A percentile compares a stretch with the other conserved stretches of the same genome.
Evolutionary conservation across 2,797 vertebrate genomes (phyloP).

Genomic region (Petrocephalus sullivani): DNA sequence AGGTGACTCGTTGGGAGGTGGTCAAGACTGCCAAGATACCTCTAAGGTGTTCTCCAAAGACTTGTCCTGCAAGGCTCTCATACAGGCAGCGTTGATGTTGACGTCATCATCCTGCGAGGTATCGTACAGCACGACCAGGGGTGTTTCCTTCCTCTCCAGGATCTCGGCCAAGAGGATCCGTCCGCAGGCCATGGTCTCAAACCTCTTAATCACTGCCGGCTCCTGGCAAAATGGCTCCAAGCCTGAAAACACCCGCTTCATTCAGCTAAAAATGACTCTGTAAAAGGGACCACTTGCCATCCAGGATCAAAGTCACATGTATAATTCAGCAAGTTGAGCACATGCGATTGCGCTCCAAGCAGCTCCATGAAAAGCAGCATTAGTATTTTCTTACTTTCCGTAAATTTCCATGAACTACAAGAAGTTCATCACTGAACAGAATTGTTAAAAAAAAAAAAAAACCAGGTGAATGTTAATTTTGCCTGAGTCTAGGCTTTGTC

Average conservation of each 20-base stretch:
- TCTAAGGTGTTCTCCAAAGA: constrained; percentile 74
- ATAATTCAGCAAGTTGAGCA: not conserved
- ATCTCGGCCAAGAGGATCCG: constrained; percentile 86
- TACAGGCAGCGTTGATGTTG: constrained; percentile 79
- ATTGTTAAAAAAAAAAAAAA: not conserved
- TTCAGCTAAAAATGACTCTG: not conserved
- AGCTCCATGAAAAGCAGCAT: not conserved
- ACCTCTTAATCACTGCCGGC: constrained; percentile 61
- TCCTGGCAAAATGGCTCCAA: constrained; percentile 76
- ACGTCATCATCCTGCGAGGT: constrained; percentile 85
- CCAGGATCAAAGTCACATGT: not conserved
- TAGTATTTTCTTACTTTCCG: not conserved
- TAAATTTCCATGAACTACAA: not conserved
- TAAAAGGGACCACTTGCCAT: not conserved
- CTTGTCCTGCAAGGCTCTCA: constrained; percentile 73
- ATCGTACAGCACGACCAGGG: constrained; percentile 79
- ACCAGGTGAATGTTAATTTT: not conserved
- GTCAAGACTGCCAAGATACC: constrained; percentile 52
- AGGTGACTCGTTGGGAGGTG: not conserved
- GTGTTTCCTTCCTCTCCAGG: constrained; percentile 62
- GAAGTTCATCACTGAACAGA: not conserved
- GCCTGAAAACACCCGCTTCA: constrained; percentile 54
- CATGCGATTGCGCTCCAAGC: not conserved
- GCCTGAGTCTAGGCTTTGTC: not conserved
- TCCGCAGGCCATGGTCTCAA: constrained; percentile 70